These are phyloP conservation scores for Babyrousa celebensis DNA, from an alignment of 2,797 vertebrate genomes.

Conservation along the genomic window DNA sequence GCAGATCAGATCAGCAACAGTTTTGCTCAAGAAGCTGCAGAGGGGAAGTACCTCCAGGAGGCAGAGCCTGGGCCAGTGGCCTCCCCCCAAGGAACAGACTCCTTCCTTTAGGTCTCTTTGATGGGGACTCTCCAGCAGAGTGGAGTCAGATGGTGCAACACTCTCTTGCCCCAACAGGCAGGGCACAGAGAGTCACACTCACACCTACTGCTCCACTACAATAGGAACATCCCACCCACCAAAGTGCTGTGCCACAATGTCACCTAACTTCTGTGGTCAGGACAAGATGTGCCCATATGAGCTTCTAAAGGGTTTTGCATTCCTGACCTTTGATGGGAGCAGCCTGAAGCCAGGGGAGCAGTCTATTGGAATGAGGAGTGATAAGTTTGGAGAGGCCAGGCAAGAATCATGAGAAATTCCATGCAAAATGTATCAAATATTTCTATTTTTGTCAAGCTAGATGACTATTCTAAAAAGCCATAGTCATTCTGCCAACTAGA, in stretches of 20 bases:
- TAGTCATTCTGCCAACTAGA: neutral
- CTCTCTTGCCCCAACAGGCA: neutral
- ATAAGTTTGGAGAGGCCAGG: no score
- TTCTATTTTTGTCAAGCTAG: neutral
- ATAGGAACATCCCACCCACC: neutral
- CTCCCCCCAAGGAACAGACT: neutral
- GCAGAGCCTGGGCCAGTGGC: neutral
- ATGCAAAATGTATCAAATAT: neutral
- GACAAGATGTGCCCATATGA: neutral
- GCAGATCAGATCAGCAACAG: neutral
- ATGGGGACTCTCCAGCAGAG: neutral
- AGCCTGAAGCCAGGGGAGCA: neutral
- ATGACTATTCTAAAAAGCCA: neutral
- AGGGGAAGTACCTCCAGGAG: accelerated
- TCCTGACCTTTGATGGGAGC: neutral
- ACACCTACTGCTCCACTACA: neutral
- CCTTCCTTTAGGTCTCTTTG: neutral
- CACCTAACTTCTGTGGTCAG: neutral
- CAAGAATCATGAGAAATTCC: neutral
- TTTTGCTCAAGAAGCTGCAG: neutral
- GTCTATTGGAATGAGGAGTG: accelerated
- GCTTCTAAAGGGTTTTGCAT: neutral
- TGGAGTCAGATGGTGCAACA: neutral
- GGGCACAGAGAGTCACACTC: neutral
- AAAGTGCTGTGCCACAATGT: accelerated